Evolutionary conservation across 2,797 vertebrate genomes (phyloP), one percentile per base, ranked within the genome.

Genomic region (Tokudaia muenninki): DNA sequence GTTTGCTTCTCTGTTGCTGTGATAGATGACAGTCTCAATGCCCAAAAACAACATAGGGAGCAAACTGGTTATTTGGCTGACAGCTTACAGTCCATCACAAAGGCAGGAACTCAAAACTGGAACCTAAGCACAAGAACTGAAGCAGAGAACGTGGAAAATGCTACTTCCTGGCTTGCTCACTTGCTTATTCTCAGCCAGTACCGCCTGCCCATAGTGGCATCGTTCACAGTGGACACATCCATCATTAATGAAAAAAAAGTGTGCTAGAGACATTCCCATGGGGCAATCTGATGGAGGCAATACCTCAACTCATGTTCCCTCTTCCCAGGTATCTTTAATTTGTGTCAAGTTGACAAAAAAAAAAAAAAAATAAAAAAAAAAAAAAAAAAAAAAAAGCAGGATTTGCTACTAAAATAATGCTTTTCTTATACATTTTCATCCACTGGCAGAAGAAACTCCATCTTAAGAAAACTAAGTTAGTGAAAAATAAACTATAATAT

Each of bases 401-500:
- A 70, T 86, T 83, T 92, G 1, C 24, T 82, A 59, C 29, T 82
- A 93, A 92, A 92, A 55, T 24, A 72, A 8, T 47, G 31, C 4
- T 94, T 90, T 24, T 31, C 57, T 95, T 77, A 65, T 21, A 70
- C n/a, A 34, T 80, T 59, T 92, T 4, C 37, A 94, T 82, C 17
- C 24, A 90, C 31, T 94, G 70, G 72, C 29, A 95, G 94, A 92
- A 16, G 47, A 41, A 78, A 94, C 17, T 82, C 13, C 44, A 80
- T 87, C 63, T 92, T 77, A 77, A 31, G 29, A 26, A 95, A 72
- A 90, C 88, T 9, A 88, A 74, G 55, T 52, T 17, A 26, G 6
- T 93, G 41, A 80, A 95, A 95, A 80, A 75, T 96, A 78, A 92
- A 44, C 55, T 67, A 74, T 0, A 80, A 3, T 34, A 87, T 83